A percentile compares a stretch with the other conserved stretches of the same genome.
These are phyloP conservation scores for Mesitornis unicolor DNA, from an alignment of 2,113 vertebrate species.

Conservation along the genomic window DNA sequence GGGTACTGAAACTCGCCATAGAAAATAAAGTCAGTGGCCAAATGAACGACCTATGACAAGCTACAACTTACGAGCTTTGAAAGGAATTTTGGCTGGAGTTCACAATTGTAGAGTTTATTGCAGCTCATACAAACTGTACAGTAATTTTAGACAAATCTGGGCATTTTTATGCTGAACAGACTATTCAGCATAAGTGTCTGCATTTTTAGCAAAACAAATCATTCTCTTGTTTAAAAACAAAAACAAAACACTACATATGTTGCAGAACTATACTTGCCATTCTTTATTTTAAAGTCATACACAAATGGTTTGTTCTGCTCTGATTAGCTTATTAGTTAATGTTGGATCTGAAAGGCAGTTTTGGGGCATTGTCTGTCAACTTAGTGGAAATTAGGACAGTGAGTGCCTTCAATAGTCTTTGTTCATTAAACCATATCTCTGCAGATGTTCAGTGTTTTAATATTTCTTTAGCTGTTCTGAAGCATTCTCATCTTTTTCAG, in stretches of 20 bases:
- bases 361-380: slow-evolving; percentile 77
- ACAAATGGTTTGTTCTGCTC: slow-evolving; percentile 76
- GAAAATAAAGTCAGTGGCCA: background rate
- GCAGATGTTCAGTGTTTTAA: slow-evolving; percentile 75
- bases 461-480: slow-evolving; percentile 59
- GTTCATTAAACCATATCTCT: slow-evolving; percentile 78
- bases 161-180: slow-evolving; percentile 25
- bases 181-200: slow-evolving; percentile 51
- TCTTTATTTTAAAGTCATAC: slow-evolving; percentile 65
- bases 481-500: slow-evolving; percentile 31
- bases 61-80: background rate
- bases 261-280: slow-evolving; percentile 27
- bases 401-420: slow-evolving; percentile 77
- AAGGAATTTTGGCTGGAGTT: slow-evolving; percentile 8
- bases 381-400: slow-evolving; percentile 78
- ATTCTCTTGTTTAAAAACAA: slow-evolving; percentile 56
- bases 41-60: background rate
- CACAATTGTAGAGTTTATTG: background rate
- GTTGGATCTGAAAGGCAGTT: slow-evolving; percentile 74
- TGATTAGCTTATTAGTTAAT: slow-evolving; percentile 80
- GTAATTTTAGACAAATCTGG: slow-evolving; percentile 27
- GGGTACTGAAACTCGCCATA: background rate
- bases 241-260: slow-evolving; percentile 16
- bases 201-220: slow-evolving; percentile 55
- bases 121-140: background rate